Evolutionary conservation across 2,113 vertebrate species (phyloP).

Genomic region (Pluvianellus socialis): DNA sequence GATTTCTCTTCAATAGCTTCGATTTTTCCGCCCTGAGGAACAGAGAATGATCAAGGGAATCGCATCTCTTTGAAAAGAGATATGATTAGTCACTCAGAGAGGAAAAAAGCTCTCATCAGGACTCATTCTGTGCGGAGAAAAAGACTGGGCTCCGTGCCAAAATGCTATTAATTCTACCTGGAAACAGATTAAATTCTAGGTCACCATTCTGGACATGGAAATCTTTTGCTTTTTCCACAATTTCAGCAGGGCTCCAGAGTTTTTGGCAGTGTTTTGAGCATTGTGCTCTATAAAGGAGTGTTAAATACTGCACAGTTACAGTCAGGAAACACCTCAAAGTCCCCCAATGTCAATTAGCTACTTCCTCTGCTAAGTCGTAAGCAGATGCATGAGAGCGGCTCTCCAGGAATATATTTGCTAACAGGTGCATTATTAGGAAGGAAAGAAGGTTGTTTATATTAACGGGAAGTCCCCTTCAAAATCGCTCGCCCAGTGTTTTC

Average conservation of each 20-base stretch:
- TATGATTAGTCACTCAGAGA: neutral
- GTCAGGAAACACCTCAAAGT: slow-evolving; percentile 56
- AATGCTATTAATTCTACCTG: slow-evolving; percentile 50
- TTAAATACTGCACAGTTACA: slow-evolving; percentile 31
- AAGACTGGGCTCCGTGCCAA: slow-evolving; percentile 18
- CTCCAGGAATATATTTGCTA: slow-evolving; percentile 15
- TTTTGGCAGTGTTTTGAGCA: slow-evolving; percentile 41
- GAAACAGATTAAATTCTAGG: slow-evolving; percentile 45
- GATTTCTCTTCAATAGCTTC: neutral
- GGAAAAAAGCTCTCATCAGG: slow-evolving; percentile 10
- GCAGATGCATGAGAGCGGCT: neutral
- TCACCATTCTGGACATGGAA: slow-evolving; percentile 22
- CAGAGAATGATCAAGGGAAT: slow-evolving; percentile 25
- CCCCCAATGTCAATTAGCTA: slow-evolving; percentile 55
- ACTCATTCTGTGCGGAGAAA: neutral
- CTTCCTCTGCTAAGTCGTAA: slow-evolving; percentile 37
- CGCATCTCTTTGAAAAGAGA: slow-evolving; percentile 4
- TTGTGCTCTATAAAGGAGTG: slow-evolving; percentile 50
- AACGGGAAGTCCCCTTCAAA: slow-evolving; percentile 12
- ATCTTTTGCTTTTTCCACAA: neutral
- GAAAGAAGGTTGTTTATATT: slow-evolving; percentile 19
- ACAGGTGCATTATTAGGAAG: slow-evolving; percentile 50
- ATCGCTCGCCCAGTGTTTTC: neutral
- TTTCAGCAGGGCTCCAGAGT: neutral
- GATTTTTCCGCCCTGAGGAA: neutral